These are phyloP conservation scores for Anabacerthia variegaticeps DNA, from an alignment of 2,797 vertebrate genomes.

Conservation along the genomic window DNA sequence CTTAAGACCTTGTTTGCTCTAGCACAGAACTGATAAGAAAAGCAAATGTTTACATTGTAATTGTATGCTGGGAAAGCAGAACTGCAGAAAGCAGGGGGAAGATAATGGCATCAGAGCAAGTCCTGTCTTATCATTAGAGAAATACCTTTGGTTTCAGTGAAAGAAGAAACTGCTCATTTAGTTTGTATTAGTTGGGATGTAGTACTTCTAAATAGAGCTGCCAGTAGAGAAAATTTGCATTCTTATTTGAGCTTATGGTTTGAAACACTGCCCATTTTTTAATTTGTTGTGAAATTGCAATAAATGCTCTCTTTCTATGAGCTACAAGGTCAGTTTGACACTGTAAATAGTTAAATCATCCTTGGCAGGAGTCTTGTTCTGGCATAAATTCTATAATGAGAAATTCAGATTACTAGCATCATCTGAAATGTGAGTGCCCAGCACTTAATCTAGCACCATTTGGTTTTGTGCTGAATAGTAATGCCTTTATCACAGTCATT, in stretches of 20 bases:
- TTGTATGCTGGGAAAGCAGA: slow-evolving; percentile 3
- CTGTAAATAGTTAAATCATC: slow-evolving; percentile 81
- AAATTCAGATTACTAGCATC: slow-evolving; percentile 85
- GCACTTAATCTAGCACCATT: slow-evolving; percentile 73
- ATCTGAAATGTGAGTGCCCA: slow-evolving; percentile 81
- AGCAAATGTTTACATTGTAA: slow-evolving; percentile 24
- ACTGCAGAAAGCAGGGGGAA: not conserved
- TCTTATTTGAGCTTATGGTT: not conserved
- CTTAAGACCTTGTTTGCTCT: slow-evolving; percentile 6
- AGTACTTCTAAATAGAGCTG: not conserved
- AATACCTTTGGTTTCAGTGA: not conserved
- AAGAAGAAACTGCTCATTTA: not conserved
- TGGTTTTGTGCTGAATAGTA: slow-evolving; percentile 70
- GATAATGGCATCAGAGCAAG: not conserved
- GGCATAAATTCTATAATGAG: slow-evolving; percentile 83
- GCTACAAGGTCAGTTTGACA: slow-evolving; percentile 70
- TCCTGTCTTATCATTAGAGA: not conserved
- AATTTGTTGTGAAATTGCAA: slow-evolving; percentile 43
- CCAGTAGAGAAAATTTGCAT: not conserved
- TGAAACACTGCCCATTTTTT: slow-evolving; percentile 37
- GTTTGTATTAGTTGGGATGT: not conserved
- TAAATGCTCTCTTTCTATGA: slow-evolving; percentile 30
- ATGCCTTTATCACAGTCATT: slow-evolving; percentile 62
- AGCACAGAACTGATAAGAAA: slow-evolving; percentile 14
- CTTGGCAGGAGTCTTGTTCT: slow-evolving; percentile 76